A percentile compares a stretch with the other conserved stretches of the same genome.
Conservation (phyloP, 2,113 vertebrate genomes). For the Macrotis lagotis region DNA sequence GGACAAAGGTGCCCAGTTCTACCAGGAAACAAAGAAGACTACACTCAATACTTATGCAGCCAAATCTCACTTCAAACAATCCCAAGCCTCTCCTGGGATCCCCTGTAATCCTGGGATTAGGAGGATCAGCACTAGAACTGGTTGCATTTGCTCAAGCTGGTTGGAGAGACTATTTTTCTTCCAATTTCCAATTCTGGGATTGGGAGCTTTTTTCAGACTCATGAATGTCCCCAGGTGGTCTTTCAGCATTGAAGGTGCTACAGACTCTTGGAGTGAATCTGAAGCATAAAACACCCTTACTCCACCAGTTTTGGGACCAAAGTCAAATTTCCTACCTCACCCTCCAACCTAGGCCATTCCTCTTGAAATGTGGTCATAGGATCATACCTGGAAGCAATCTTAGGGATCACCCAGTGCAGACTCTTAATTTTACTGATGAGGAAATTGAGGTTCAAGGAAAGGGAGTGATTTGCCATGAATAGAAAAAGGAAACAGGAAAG, state of each 20-base stretch:
- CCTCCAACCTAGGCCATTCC: neutral
- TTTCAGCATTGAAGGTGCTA: constrained; percentile 50
- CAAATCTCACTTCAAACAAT: constrained; percentile 76
- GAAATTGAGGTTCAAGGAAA: neutral
- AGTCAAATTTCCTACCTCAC: constrained; percentile 12
- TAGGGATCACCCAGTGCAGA: neutral
- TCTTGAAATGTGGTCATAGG: neutral
- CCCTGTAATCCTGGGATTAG: constrained; percentile 73
- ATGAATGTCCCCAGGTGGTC: constrained; percentile 51
- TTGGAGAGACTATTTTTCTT: constrained; percentile 59
- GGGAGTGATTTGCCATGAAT: neutral
- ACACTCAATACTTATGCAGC: constrained; percentile 64
- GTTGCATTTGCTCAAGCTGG: constrained; percentile 66
- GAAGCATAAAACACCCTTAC: constrained; percentile 1
- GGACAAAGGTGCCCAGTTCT: constrained; percentile 42
- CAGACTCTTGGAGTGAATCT: constrained; percentile 40
- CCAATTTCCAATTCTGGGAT: constrained; percentile 55
- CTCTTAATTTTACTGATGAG: neutral
- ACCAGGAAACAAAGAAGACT: constrained; percentile 43
- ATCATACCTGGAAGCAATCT: neutral
- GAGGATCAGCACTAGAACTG: constrained; percentile 56
- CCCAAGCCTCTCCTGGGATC: constrained; percentile 56
- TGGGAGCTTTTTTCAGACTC: constrained; percentile 62
- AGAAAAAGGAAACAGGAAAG: no score
- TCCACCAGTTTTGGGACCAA: constrained; percentile 29